Evolutionary conservation across 2,888 invertebrate species (phyloP), one percentile per base, ranked within the genome.

Genomic region (Dasysyrphus tricinctus): DNA sequence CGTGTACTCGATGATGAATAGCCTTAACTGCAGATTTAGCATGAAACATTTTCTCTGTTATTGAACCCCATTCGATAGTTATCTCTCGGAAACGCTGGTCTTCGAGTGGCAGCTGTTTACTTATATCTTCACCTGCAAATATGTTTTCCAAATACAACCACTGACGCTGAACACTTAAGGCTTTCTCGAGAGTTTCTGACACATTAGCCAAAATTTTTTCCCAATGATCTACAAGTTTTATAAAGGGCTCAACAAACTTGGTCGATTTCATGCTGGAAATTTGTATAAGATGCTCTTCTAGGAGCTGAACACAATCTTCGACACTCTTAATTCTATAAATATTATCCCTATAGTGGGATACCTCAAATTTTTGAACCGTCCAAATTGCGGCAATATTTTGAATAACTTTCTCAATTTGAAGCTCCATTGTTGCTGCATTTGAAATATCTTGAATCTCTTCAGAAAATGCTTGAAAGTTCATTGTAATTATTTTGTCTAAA

Each of bases 101-200:
- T 93, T 97, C 97, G 76, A 93, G 92, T 0, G 97, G 97, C 72
- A 98, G 92, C 91, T 98, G 97, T 89, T 96, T 96, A 81, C 96
- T 94, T 79, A 98, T 97, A 91, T 98, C 97, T 92, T 97, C 97
- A 0, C 97, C 97, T 88, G 94, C 93, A 93, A 98, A 97, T 91
- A 98, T 97, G 91, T 96, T 97, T 94, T 97, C 97, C 59, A 98
- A 93, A 91, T 98, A 97, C 86, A 97, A 93, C 94, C 97, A 98
- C 88, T 96, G 96, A 34, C 96, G 94, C 93, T 98, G 98, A 0
- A 97, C 97, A 90, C 94, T 94, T n/a, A 97, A 93, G 24, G 96
- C 94, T 90, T 94, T 94, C 93, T 98, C 98, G 56, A 97, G 93
- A 69, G 96, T 96, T 92, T 98, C 98, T 81, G 96, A 94, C 9